Conservation (phyloP, 2,888 invertebrate species). For the Amblyteles armatorius region DNA sequence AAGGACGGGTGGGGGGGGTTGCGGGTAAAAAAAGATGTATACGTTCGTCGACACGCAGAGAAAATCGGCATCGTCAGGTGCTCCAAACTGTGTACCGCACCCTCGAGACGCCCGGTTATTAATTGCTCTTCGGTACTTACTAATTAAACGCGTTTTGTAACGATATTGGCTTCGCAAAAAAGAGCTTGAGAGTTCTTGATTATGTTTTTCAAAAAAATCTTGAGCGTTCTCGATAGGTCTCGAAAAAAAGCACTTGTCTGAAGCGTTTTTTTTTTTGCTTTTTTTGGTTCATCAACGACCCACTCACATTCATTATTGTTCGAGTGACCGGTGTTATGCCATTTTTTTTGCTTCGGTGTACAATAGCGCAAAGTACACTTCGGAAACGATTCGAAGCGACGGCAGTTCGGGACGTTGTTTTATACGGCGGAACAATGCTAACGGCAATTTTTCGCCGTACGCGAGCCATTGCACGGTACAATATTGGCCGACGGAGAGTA, state of each 20-base stretch:
- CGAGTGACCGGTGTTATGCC: constrained; percentile 24
- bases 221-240: neutral
- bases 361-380: constrained; percentile 12
- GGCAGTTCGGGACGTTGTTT: neutral
- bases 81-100: neutral
- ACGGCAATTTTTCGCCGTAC: constrained; percentile 14
- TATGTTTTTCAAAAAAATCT: neutral
- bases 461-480: neutral
- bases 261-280: neutral
- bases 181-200: neutral
- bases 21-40: neutral
- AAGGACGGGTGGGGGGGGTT: neutral
- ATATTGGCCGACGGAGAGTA: neutral
- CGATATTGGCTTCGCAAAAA: neutral
- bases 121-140: neutral
- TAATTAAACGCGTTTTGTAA: neutral
- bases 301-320: neutral
- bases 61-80: constrained; percentile 8
- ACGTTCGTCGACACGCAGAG: neutral
- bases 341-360: constrained; percentile 3
- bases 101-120: neutral
- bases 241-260: constrained; percentile 1
- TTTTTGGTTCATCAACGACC: neutral
- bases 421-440: neutral
- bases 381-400: neutral